phyloP scores from a whole-genome alignment of 1,140 invertebrate genomes.

The Zaprionus nigranus region DNA sequence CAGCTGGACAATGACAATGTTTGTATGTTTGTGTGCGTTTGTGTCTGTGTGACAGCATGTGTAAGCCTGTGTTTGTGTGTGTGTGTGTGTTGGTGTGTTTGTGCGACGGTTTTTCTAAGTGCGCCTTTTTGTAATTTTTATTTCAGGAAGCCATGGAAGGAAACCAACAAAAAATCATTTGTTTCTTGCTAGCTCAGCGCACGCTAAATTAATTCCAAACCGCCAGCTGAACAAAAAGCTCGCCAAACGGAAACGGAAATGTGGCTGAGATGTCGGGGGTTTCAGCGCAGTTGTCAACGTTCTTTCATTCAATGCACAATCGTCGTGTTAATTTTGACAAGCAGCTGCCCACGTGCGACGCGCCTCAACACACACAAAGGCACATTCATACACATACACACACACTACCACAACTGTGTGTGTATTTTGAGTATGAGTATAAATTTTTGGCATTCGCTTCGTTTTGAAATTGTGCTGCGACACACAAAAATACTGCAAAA shows the following conservation, averaged over 20 bases:
- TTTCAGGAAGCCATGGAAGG: slow-evolving; percentile 60
- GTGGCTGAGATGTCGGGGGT: slow-evolving; percentile 71
- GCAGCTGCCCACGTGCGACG: slow-evolving; percentile 71
- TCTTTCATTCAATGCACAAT: slow-evolving; percentile 65
- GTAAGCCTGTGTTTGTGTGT: slow-evolving; percentile 14
- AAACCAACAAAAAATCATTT: slow-evolving; percentile 74
- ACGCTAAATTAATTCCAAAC: slow-evolving; percentile 81
- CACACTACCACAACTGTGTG: neutral
- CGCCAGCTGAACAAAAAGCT: slow-evolving; percentile 76
- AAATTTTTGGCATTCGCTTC: slow-evolving; percentile 60
- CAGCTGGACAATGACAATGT: slow-evolving; percentile 80
- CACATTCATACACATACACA: slow-evolving; percentile 11
- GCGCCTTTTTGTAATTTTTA: slow-evolving; percentile 59
- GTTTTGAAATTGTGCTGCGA: slow-evolving; percentile 63
- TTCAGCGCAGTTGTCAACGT: slow-evolving; percentile 64
- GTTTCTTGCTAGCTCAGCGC: slow-evolving; percentile 80
- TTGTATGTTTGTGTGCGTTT: slow-evolving; percentile 31
- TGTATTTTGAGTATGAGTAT: slow-evolving; percentile 38
- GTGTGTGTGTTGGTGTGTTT: slow-evolving; percentile 17
- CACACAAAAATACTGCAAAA: slow-evolving; percentile 19
- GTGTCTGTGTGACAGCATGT: slow-evolving; percentile 6
- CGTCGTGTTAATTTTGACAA: slow-evolving; percentile 81
- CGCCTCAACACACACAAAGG: slow-evolving; percentile 22
- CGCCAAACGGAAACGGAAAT: slow-evolving; percentile 79
- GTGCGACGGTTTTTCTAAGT: slow-evolving; percentile 45